Conservation (phyloP, 2,888 invertebrate species). For the Chloroclysta siterata region DNA sequence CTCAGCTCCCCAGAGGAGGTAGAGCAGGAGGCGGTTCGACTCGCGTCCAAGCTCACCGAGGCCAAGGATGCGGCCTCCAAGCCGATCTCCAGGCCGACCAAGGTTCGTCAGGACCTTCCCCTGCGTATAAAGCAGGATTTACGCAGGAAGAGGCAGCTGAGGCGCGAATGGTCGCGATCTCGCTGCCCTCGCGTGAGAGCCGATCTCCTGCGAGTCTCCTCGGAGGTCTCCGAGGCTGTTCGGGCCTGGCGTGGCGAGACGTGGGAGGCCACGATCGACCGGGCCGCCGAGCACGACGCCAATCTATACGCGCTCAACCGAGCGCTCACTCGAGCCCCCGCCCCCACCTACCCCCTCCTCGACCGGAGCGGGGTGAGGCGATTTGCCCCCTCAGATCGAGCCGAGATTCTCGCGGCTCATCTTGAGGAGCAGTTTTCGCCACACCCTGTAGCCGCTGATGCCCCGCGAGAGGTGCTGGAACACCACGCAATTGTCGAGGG, state of each 20-base stretch:
- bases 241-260: not conserved
- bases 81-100: not conserved
- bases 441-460: not conserved
- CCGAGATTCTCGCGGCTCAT: not conserved
- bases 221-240: not conserved
- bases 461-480: not conserved
- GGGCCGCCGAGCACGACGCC: not conserved
- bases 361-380: not conserved
- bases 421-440: slow-evolving; percentile 1
- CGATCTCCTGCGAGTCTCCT: not conserved
- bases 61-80: not conserved
- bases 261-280: not conserved
- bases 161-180: not conserved
- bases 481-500: not conserved
- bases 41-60: not conserved
- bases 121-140: not conserved
- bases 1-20: not conserved
- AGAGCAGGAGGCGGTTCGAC: not conserved
- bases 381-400: not conserved
- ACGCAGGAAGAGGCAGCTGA: not conserved
- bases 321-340: not conserved
- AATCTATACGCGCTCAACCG: not conserved
- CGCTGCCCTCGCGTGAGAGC: not conserved
- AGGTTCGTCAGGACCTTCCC: not conserved
- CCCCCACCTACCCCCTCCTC: not conserved